Percentiles rank a stretch among this genome's conserved stretches.
phyloP scores from a whole-genome alignment of 2,797 vertebrate genomes.

The Alcedo quadribrachys region DNA sequence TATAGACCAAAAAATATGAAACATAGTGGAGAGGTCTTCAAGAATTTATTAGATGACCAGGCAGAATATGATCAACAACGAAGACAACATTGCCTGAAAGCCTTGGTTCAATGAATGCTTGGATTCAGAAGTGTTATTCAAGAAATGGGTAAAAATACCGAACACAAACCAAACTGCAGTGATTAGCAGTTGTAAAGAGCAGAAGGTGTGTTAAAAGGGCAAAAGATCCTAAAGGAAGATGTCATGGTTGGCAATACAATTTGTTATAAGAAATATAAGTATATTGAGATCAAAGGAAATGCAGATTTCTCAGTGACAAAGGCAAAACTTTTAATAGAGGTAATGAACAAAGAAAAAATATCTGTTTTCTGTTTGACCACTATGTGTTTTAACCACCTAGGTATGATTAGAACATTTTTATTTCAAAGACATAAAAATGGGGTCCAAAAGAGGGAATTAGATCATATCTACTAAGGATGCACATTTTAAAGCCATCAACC shows the following conservation, averaged over 20 bases:
- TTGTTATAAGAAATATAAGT: background rate
- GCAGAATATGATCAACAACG: background rate
- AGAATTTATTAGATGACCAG: background rate
- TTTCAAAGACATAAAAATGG: background rate
- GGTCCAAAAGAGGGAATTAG: background rate
- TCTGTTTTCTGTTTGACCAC: background rate
- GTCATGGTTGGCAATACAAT: background rate
- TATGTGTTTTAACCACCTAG: background rate
- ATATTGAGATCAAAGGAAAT: background rate
- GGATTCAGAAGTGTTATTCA: background rate
- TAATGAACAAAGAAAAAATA: background rate
- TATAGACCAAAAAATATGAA: background rate
- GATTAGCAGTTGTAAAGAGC: background rate
- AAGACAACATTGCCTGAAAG: background rate
- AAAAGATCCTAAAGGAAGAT: background rate
- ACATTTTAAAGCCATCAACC: slow-evolving; percentile 2
- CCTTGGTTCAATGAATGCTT: background rate
- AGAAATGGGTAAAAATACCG: background rate
- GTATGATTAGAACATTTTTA: background rate
- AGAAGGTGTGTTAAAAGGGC: background rate
- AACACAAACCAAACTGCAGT: background rate
- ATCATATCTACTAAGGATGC: background rate
- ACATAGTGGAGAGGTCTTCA: background rate
- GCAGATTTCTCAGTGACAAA: background rate
- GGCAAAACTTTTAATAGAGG: background rate